A percentile compares a stretch with the other conserved stretches of the same genome.
phyloP scores from a whole-genome alignment of 2,888 invertebrate genomes.

The Anthrax anthrax region DNA sequence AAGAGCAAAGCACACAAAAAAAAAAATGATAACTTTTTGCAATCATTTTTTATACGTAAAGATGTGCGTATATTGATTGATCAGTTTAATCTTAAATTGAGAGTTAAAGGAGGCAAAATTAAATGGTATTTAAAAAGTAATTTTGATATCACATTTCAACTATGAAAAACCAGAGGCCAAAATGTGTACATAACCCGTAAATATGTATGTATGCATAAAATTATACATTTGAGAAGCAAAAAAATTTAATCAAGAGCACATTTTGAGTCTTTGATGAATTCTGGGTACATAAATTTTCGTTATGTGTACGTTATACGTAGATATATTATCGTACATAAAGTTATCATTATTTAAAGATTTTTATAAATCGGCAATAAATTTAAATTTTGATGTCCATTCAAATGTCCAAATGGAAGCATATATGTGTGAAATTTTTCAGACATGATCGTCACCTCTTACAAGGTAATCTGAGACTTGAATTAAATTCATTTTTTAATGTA shows the following conservation, averaged over 20 bases:
- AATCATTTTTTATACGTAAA: too few species aligned
- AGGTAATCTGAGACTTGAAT: background rate
- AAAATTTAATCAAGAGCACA: too few species aligned
- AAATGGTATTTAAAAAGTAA: slow-evolving; percentile 11
- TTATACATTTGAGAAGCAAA: too few species aligned
- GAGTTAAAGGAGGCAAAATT: slow-evolving; percentile 4
- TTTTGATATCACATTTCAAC: slow-evolving; percentile 10
- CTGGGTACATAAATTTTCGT: too few species aligned
- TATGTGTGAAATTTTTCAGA: background rate
- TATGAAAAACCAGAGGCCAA: background rate
- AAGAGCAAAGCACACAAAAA: too few species aligned
- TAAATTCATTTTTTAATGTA: background rate
- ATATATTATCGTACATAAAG: too few species aligned
- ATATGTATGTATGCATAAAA: too few species aligned
- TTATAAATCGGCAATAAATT: background rate
- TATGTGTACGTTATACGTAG: too few species aligned
- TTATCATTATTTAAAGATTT: too few species aligned
- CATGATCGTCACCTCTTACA: background rate
- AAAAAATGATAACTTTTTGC: too few species aligned
- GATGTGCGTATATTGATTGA: too few species aligned
- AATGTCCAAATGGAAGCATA: background rate
- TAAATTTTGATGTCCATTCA: background rate
- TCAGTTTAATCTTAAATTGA: slow-evolving; percentile 5
- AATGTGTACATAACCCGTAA: background rate
- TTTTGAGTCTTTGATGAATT: too few species aligned